Conservation (phyloP, 2,888 invertebrate species). For the Deilephila porcellus region DNA sequence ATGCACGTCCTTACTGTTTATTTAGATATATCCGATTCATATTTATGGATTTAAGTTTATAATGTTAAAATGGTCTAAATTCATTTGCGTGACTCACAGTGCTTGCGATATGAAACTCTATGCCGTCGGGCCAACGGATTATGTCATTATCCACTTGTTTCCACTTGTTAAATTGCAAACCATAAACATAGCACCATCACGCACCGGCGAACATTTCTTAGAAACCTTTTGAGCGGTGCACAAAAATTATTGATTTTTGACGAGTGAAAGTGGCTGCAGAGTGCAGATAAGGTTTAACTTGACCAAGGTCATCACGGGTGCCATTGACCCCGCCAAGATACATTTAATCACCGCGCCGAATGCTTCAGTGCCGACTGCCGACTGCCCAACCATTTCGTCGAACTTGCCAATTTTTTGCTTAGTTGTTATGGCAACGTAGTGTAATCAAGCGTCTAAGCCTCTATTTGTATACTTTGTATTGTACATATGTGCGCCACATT, state of each 20-base stretch:
- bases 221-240: slow-evolving; percentile 20
- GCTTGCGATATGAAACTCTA: slow-evolving; percentile 61
- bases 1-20: slow-evolving; percentile 7
- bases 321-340: slow-evolving; percentile 23
- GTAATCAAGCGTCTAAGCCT: not conserved
- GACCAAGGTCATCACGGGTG: slow-evolving; percentile 17
- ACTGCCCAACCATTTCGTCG: slow-evolving; percentile 22
- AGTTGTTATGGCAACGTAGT: slow-evolving; percentile 11
- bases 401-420: slow-evolving; percentile 17
- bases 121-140: slow-evolving; percentile 60
- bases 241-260: slow-evolving; percentile 23
- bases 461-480: not conserved
- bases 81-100: slow-evolving; percentile 66
- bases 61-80: slow-evolving; percentile 48
- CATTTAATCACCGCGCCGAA: slow-evolving; percentile 21
- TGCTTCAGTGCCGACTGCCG: slow-evolving; percentile 22
- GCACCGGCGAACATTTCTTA: slow-evolving; percentile 17
- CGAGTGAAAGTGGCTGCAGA: slow-evolving; percentile 11
- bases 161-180: slow-evolving; percentile 61
- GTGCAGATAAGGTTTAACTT: slow-evolving; percentile 19
- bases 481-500: too few relatives aligned
- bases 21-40: slow-evolving; percentile 35
- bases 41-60: slow-evolving; percentile 43
- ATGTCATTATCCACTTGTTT: slow-evolving; percentile 72
- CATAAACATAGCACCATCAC: slow-evolving; percentile 41